Evolutionary conservation across 1,140 invertebrate genomes (phyloP), one percentile per base, ranked within the genome.

Genomic region (Drosophila gunungcola): DNA sequence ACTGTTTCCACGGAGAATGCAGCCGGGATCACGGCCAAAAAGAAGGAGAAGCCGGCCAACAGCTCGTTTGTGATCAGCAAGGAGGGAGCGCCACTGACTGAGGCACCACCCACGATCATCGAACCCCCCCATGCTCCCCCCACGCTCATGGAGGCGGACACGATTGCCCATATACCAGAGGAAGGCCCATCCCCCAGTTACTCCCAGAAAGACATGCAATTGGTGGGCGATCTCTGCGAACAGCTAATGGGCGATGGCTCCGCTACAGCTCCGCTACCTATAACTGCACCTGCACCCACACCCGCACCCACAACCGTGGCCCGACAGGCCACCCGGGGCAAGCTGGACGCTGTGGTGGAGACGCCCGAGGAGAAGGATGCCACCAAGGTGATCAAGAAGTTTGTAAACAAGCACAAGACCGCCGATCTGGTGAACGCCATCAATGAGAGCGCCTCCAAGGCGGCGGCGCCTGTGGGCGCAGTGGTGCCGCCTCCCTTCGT

Each of bases 1-100:
- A 95, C 95, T 11, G 94, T 95, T 49, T 96, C 95, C 55, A 95
- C 94, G 63, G 95, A 95, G 57, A 92, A 92, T 52, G 91, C 91
- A 6, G 72, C 80, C 10, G 88, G 82, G 16, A 85, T 73, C 27
- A 85, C 77, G 3, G 75, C 80, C 51, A 92, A 92, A 21, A 92
- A 91, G 72, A 92, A 91, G 74, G 83, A 90, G 49, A 90, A 91
- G 51, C 78, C 77, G 25, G 79, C 78, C 1, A 91, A 90, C 29
- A 88, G 52, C 42, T 84, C 90, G n/a, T 84, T 88, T 74, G 73
- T 91, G 29, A 67, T 90, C 25, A 57, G 65, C 52, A 72, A n/a
- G 27, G 46, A 57, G 32, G 6, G 60, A 9, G 48, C 61, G 41
- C 53, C 69, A 27, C 29, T 65, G 36, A 48, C 67, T 52, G 68